Percentiles rank a stretch among this genome's conserved stretches.
Conservation (phyloP, 2,888 invertebrate genomes). For the Leptopilina myrica region DNA sequence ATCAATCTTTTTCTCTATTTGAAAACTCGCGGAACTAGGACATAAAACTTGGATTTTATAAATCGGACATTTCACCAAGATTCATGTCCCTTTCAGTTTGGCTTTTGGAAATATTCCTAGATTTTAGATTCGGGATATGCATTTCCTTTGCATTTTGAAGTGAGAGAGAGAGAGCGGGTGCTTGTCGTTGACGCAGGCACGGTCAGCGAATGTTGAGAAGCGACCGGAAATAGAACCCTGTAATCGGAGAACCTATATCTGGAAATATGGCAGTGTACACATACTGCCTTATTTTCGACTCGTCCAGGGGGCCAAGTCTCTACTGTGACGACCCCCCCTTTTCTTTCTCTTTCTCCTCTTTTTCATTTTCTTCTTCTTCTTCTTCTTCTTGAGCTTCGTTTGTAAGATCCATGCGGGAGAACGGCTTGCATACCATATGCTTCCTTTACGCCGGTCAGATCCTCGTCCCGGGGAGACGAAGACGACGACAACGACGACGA, state of each 20-base stretch:
- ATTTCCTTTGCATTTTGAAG: slow-evolving; percentile 30
- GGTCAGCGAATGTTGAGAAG: slow-evolving; percentile 28
- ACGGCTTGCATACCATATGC: slow-evolving; percentile 44
- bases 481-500: neutral
- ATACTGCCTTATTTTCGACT: slow-evolving; percentile 45
- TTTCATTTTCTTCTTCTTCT: slow-evolving; percentile 2
- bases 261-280: slow-evolving; percentile 39
- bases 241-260: slow-evolving; percentile 46
- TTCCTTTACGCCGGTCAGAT: slow-evolving; percentile 13
- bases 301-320: slow-evolving; percentile 40
- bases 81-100: neutral
- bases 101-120: neutral
- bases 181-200: slow-evolving; percentile 13
- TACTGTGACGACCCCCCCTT: neutral
- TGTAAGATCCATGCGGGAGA: slow-evolving; percentile 32
- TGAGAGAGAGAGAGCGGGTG: neutral
- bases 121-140: slow-evolving; percentile 9
- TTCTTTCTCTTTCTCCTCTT: neutral
- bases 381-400: slow-evolving; percentile 18
- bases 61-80: slow-evolving; percentile 14
- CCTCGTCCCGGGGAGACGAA: slow-evolving; percentile 29
- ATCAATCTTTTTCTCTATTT: too few species aligned
- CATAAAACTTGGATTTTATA: neutral
- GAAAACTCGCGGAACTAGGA: too few species aligned
- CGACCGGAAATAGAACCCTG: slow-evolving; percentile 44